Base-by-base conservation (phyloP, 2,797 vertebrate species). In the Gadopsis marmoratus region DNA sequence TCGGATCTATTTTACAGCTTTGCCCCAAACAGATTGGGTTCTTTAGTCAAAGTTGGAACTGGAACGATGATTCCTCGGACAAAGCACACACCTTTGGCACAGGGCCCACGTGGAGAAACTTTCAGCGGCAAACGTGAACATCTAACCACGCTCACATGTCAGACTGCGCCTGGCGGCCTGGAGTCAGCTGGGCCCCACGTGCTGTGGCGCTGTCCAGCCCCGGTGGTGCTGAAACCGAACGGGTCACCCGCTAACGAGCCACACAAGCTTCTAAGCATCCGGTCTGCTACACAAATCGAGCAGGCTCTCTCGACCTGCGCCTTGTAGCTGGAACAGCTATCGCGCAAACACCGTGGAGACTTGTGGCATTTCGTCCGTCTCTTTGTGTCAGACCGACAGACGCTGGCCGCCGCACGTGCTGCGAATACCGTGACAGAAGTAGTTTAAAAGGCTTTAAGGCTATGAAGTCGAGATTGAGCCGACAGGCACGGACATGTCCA, bases 221-320 rank as follows among this genome's bases (percentile, higher is more conserved):
- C 78, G 37, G 2, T 74, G 90, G 92, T 94, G 76, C 90, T 94
- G 90, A 91, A 94, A 86, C 76, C 13, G 48, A 80, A 51, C 69
- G 67, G 43, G 5, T 50, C 73, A 5, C 5, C 58, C 45, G 23
- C 23, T 48, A 31, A 59, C n/a, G n/a, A 3, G 1, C 54, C 10
- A 5, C 55, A 63, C 37, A 14, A 26, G 50, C 62, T 51, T 4
- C 19, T 13, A 23, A 64, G 48, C 26, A 41, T 29, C 29, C 39
- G 39, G 29, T 23, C 53, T 53, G 67, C 63, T 43, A 5, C 23
- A 9, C 0, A 39, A 72, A 60, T 6, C 43, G 19, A 65, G 8
- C 19, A 33, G 26, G 56, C 33, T 70, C 47, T 39, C 11, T 1
- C 5, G n/a, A n/a, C n/a, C n/a, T n/a, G 56, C 16, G 23, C 35